Base-by-base conservation (phyloP, 2,888 invertebrate species). In the Mesochorus sp. region DNA sequence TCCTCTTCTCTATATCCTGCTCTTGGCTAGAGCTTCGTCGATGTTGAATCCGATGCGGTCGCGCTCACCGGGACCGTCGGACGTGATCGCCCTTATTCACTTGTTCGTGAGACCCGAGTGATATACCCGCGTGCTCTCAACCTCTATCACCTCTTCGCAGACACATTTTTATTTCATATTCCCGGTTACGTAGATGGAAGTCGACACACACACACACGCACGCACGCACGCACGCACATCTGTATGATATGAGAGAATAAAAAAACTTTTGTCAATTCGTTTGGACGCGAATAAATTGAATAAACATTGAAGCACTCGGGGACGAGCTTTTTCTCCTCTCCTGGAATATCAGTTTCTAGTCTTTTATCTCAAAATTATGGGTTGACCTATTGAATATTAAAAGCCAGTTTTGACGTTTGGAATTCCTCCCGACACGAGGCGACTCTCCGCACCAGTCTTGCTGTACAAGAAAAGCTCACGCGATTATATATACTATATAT, bases 11-110 rank as follows among this genome's bases (percentile, higher is more conserved):
- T 62, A 6, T 24, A 21, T 47, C 19, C 17, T 47, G 2, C 21
- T 2, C 19, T 61, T 44, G 19, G 2, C 21, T 12, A 1, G 2
- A 19, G 17, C 2, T 17, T 10, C 53, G n/a, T 19, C 14, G 53
- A 28, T 12, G 26, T 3, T 17, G 66, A 53, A 37, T 28, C 24
- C 53, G 14, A 66, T 17, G 51, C 55, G 44, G 17, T 17, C 17
- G 34, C 19, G 5, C 24, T 28, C 53, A 71, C 71, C 61, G 61
- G 42, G 37, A 71, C 76, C 76, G 76, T 76, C 76, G 76, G 76
- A 76, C 71, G 64, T 59, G 70, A 70, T 71, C 64, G 66, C 51
- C 51, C 59, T 53, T 34, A 53, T 71, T 76, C 71, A 59, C 66
- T 71, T 47, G 28, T 51, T 39, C 37, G 31, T 55, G 47, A 17